Base-by-base conservation (phyloP, 2,888 invertebrate genomes). In the Ichneumoninae sp. region DNA sequence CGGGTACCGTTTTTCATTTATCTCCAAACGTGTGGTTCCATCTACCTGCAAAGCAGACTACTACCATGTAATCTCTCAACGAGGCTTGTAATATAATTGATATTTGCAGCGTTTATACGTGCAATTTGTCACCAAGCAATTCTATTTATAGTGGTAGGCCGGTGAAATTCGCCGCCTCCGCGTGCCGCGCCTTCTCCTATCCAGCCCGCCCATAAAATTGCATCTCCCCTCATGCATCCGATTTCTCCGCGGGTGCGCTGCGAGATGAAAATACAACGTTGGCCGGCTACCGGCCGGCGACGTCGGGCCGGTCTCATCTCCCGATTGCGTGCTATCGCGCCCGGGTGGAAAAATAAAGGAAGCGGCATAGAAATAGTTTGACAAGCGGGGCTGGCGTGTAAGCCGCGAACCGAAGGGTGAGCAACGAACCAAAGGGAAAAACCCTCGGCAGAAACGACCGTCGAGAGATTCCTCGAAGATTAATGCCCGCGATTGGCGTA, bases 71-170 rank as follows among this genome's bases (percentile, higher is more conserved):
- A n/a, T n/a, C n/a, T n/a, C n/a, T n/a, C n/a, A n/a, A n/a, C n/a
- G n/a, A n/a, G n/a, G n/a, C n/a, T n/a, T n/a, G n/a, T n/a, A n/a
- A n/a, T n/a, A n/a, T n/a, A n/a, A n/a, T 83, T 87, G 71, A 88
- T 88, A 87, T 87, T 86, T 85, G 75, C 71, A 33, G 65, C 80
- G 80, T 85, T 80, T 87, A 86, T 85, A 87, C 84, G 83, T 85
- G 78, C 87, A 86, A 87, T 86, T 88, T 87, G 87, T 87, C 87
- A 85, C 78, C 80, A 78, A 77, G 83, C 86, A 88, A 86, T 87
- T 86, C 75, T 85, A 83, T 87, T 87, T 85, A 83, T 85, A 54
- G 85, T 19, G 57, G 57, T 10, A 22, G 57, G 60, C 60, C 16
- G 30, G n/a, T 30, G 6, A 16, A 62, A 62, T 33, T 62, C 60